Conservation (phyloP, 2,888 invertebrate genomes). For the Onthophagus sagittarius region DNA sequence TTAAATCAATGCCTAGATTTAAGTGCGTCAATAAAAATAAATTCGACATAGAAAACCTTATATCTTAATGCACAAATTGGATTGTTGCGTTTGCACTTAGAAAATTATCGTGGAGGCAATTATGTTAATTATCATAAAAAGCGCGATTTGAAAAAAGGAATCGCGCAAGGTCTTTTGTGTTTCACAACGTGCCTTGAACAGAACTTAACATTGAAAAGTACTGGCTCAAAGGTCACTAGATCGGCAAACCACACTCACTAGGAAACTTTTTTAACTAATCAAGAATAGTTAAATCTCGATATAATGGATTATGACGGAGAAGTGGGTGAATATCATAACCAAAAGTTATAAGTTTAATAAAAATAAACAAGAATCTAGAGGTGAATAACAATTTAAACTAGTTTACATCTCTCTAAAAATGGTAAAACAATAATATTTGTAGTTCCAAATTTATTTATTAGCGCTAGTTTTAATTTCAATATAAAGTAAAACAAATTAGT, state of each 20-base stretch:
- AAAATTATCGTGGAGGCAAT: not conserved
- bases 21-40: not conserved
- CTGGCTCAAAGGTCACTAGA: not conserved
- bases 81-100: not conserved
- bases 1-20: not conserved
- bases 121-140: not conserved
- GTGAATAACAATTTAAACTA: too few species aligned
- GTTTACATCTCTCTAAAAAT: too few species aligned
- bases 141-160: not conserved
- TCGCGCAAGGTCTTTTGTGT: not conserved
- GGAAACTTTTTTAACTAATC: too few species aligned
- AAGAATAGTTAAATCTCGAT: too few species aligned
- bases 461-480: too few species aligned
- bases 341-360: too few species aligned
- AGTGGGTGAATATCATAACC: too few species aligned
- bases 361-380: too few species aligned
- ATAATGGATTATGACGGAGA: too few species aligned
- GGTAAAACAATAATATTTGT: too few species aligned
- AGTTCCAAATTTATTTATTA: too few species aligned
- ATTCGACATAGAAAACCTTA: not conserved
- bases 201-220: not conserved
- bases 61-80: not conserved
- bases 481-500: too few species aligned
- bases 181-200: not conserved
- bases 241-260: not conserved